phyloP scores from a whole-genome alignment of 2,113 vertebrate genomes.

The Paraplagusia blochii region DNA sequence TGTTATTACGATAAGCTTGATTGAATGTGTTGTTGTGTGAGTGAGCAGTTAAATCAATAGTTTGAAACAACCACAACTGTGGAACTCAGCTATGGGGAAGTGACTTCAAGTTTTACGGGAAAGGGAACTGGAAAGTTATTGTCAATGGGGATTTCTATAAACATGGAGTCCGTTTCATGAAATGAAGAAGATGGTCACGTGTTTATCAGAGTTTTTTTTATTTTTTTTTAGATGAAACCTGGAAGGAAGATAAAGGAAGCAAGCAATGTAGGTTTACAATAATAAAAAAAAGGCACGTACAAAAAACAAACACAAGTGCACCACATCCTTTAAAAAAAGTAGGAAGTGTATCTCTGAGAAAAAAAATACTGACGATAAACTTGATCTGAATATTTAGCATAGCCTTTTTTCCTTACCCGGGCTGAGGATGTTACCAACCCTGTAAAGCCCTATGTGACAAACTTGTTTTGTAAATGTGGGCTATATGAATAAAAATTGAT shows the following conservation, averaged over 20 bases:
- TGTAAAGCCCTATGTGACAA: too few species aligned
- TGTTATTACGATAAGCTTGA: too few species aligned
- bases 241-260: neutral
- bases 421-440: too few species aligned
- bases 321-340: too few species aligned
- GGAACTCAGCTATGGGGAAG: slow-evolving; percentile 42
- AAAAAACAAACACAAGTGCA: neutral
- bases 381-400: too few species aligned
- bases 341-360: too few species aligned
- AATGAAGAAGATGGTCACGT: slow-evolving; percentile 41
- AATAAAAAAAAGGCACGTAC: neutral
- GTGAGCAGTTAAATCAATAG: too few species aligned
- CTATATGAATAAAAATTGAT: too few species aligned
- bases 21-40: too few species aligned
- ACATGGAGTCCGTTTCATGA: slow-evolving; percentile 43
- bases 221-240: slow-evolving; percentile 2
- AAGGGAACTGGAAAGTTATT: slow-evolving; percentile 56
- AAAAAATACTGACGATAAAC: too few species aligned
- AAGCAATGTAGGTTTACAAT: neutral
- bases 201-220: slow-evolving; percentile 13
- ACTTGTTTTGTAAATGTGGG: too few species aligned
- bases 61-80: neutral
- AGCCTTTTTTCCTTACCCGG: too few species aligned
- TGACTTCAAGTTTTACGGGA: slow-evolving; percentile 20
- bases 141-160: slow-evolving; percentile 59